Percentiles rank a stretch among this genome's conserved stretches.
Conservation (phyloP, 2,888 invertebrate species). For the Glyphotaelius pellucidus region DNA sequence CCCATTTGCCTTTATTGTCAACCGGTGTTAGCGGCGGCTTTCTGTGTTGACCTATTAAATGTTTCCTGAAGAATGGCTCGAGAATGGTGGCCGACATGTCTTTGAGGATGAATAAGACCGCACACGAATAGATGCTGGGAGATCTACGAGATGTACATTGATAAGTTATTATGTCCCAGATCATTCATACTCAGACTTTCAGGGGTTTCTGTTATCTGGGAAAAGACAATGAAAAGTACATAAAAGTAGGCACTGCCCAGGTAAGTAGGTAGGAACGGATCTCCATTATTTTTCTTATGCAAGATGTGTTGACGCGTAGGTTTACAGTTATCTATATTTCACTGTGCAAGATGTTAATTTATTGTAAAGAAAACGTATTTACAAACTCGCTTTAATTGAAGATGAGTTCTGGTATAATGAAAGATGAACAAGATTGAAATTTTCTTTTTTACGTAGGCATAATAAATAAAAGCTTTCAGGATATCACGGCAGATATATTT, state of each 20-base stretch:
- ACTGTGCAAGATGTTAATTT: not conserved
- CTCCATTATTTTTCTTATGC: no score
- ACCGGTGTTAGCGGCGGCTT: constrained; percentile 57
- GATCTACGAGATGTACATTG: constrained; percentile 52
- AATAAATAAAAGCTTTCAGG: no score
- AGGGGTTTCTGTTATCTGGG: not conserved
- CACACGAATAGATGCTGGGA: constrained; percentile 60
- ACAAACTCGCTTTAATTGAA: no score
- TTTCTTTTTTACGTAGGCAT: no score
- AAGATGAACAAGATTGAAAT: no score
- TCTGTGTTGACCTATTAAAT: constrained; percentile 64
- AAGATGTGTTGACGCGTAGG: not conserved
- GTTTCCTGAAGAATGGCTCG: constrained; percentile 49
- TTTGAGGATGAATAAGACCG: constrained; percentile 62
- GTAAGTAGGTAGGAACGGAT: not conserved
- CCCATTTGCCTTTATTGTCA: constrained; percentile 64
- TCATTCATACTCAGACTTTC: constrained; percentile 7
- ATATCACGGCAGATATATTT: no score
- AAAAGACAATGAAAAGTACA: not conserved
- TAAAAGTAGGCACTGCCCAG: not conserved
- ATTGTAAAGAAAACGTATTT: not conserved
- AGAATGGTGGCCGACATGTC: constrained; percentile 58
- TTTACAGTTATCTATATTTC: not conserved
- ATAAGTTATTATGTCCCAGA: constrained; percentile 21
- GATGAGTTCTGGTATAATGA: no score